Evolutionary conservation across 35 echinoderm and acorn worm genomes (phyloP).

Genomic region (Apostichopus japonicus): DNA sequence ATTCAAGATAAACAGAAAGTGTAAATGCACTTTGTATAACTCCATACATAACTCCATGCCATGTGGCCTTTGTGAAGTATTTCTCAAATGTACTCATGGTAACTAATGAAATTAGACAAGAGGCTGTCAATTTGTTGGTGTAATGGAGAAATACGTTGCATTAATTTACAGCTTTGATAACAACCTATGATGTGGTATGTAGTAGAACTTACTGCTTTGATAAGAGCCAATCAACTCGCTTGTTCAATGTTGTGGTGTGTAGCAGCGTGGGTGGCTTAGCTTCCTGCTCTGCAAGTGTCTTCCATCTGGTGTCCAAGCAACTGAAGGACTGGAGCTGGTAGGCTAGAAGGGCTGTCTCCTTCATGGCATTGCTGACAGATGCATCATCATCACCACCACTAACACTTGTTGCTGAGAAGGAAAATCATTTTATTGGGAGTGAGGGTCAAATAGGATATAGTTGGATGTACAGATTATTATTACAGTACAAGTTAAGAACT

Average conservation of each 20-base stretch:
- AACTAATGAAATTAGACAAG: too few relatives aligned
- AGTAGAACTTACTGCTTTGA: slow-evolving; percentile 1
- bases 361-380: slow-evolving; percentile 41
- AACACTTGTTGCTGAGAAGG: not conserved
- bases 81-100: too few relatives aligned
- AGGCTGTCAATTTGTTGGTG: too few relatives aligned
- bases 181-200: not conserved
- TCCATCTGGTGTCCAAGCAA: slow-evolving; percentile 59
- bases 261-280: slow-evolving; percentile 58
- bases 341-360: slow-evolving; percentile 52
- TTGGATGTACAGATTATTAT: too few relatives aligned
- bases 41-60: too few relatives aligned
- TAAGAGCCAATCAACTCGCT: slow-evolving; percentile 61
- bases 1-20: too few relatives aligned
- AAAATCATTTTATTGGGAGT: not conserved
- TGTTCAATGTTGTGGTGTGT: slow-evolving; percentile 54
- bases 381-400: slow-evolving; percentile 27
- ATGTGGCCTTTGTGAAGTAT: too few relatives aligned
- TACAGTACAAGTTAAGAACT: too few relatives aligned
- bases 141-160: too few relatives aligned
- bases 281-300: slow-evolving; percentile 54
- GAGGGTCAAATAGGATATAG: not conserved
- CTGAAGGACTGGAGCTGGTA: slow-evolving; percentile 64
- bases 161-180: too few relatives aligned
- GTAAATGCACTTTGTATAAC: too few relatives aligned